These are phyloP conservation scores for Strigops habroptila DNA, from an alignment of 2,113 vertebrate genomes.

Conservation along the genomic window DNA sequence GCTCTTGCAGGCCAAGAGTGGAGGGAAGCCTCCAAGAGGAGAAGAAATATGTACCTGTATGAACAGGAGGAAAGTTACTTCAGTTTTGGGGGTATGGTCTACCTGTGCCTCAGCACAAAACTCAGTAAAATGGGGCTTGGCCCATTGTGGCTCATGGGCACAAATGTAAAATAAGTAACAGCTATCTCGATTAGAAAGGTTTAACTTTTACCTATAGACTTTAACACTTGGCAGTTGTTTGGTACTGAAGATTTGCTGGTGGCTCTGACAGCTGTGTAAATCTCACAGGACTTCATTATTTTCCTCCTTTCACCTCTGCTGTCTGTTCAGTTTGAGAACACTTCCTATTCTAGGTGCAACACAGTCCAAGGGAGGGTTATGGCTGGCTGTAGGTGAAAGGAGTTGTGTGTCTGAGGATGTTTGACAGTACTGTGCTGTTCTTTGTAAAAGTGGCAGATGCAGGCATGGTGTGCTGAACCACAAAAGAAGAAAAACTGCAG, in stretches of 20 bases:
- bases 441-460: background rate
- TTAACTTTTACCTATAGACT: background rate
- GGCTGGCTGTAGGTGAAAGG: background rate
- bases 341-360: background rate
- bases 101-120: background rate
- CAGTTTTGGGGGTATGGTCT: background rate
- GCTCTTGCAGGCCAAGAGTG: background rate
- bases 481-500: background rate
- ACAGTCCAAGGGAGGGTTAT: background rate
- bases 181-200: background rate
- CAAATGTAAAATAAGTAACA: background rate
- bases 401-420: background rate
- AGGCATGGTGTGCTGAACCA: background rate
- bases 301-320: background rate
- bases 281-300: background rate
- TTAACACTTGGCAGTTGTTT: background rate
- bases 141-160: background rate
- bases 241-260: background rate
- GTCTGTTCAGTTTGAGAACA: background rate
- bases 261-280: background rate
- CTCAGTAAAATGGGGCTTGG: background rate
- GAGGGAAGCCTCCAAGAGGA: background rate
- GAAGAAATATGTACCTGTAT: background rate
- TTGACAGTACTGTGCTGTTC: background rate
- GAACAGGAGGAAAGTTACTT: background rate